Evolutionary conservation across 2,797 vertebrate species (phyloP).

Genomic region (Enteromius mattozi): DNA sequence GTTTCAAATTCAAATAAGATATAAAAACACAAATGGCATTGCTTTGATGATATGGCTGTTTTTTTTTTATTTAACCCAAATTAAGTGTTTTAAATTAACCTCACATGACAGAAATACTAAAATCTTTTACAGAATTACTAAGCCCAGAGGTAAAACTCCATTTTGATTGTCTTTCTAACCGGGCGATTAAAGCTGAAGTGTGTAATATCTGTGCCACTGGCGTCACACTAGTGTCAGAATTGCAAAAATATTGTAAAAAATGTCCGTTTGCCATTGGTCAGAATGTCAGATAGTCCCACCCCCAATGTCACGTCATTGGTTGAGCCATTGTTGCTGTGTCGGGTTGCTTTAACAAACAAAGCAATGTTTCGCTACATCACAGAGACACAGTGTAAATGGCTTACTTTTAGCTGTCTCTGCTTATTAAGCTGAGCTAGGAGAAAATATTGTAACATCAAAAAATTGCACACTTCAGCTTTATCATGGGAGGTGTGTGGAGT

Average conservation of each 20-base stretch:
- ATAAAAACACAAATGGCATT: background rate
- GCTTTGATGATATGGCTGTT: slow-evolving; percentile 4
- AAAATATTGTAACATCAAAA: background rate
- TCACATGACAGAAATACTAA: too few species aligned
- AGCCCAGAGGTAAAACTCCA: background rate
- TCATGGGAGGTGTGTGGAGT: background rate
- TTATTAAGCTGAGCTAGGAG: background rate
- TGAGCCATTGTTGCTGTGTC: background rate
- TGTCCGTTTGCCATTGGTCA: background rate
- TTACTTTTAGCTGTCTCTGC: background rate
- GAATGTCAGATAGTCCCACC: background rate
- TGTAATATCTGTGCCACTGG: background rate
- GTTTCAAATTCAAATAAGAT: background rate
- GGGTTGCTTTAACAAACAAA: background rate
- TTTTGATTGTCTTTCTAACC: background rate
- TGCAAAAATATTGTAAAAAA: background rate
- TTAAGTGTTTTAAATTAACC: too few species aligned
- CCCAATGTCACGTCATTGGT: background rate
- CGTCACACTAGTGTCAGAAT: background rate
- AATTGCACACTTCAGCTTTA: background rate
- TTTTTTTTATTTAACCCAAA: background rate
- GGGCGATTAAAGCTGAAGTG: background rate
- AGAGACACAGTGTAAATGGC: background rate
- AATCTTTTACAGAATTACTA: background rate
- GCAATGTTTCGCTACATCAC: background rate